phyloP scores from a whole-genome alignment of 2,797 vertebrate genomes.

The Coregonus sp. region DNA sequence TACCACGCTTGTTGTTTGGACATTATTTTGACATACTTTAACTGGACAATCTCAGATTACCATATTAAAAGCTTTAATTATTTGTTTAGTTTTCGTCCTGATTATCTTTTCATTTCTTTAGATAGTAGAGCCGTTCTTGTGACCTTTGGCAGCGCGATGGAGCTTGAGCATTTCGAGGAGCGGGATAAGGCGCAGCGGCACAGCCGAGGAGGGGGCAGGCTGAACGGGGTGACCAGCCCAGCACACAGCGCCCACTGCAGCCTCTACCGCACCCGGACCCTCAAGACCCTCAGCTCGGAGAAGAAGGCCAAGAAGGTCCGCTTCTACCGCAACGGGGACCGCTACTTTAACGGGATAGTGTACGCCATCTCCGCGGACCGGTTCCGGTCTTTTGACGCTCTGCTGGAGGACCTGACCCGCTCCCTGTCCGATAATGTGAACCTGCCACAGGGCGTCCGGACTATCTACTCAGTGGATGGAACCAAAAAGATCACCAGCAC shows the following conservation, averaged over 20 bases:
- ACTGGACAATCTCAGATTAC: slow-evolving; percentile 1
- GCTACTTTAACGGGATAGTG: slow-evolving; percentile 95
- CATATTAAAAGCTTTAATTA: slow-evolving; percentile 26
- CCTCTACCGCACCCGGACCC: slow-evolving; percentile 93
- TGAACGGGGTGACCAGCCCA: slow-evolving; percentile 91
- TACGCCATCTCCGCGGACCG: slow-evolving; percentile 93
- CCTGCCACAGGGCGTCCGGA: slow-evolving; percentile 94
- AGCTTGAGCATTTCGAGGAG: slow-evolving; percentile 96
- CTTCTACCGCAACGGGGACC: slow-evolving; percentile 96
- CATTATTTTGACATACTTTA: background rate
- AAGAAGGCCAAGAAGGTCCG: slow-evolving; percentile 97
- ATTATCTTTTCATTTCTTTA: slow-evolving; percentile 10
- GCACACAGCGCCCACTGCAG: slow-evolving; percentile 97
- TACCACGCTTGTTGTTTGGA: background rate
- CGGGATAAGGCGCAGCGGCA: slow-evolving; percentile 82
- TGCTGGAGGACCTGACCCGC: slow-evolving; percentile 95
- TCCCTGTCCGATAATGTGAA: slow-evolving; percentile 96
- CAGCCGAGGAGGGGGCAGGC: slow-evolving; percentile 79
- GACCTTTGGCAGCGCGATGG: slow-evolving; percentile 74
- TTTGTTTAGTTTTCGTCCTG: background rate
- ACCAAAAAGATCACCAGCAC: slow-evolving; percentile 83
- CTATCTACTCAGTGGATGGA: slow-evolving; percentile 93
- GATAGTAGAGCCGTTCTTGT: slow-evolving; percentile 64
- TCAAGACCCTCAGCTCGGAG: slow-evolving; percentile 91
- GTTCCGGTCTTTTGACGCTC: slow-evolving; percentile 91